Base-by-base conservation (phyloP, 2,888 invertebrate species). In the Dexiosoma caninum region DNA sequence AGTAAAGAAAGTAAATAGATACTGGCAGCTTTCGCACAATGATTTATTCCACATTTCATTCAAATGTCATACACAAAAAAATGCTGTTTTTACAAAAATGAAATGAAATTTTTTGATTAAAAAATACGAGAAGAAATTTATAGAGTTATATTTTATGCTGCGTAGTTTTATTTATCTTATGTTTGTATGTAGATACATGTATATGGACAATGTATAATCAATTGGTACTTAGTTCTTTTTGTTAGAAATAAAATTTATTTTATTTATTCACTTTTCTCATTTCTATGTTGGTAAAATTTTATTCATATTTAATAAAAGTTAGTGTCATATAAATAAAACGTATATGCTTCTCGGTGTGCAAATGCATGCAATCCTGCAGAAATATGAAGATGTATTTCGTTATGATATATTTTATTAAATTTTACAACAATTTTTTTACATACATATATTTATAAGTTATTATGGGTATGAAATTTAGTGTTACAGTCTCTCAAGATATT, bases 391-490 rank as follows among this genome's bases (percentile, higher is more conserved):
- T 14, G 1, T 46, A 35, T 49, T 21, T 32, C 12, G 8, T 1
- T 16, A 27, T 27, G 5, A 8, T 19, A 21, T 16, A 21, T 71
- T 27, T 0, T 55, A 42, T 57, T 35, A 69, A 55, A 79, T 74
- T 74, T 79, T 74, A 79, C 62, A 51, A 37, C 49, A 74, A 62
- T 74, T 69, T n/a, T 59, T 74, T 69, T 69, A 55, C 27, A 27
- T 27, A 27, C 27, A 27, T 27, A n/a, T n/a, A 27, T 6, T 27
- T 27, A 27, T 27, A 6, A 3, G 6, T 27, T 27, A n/a, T n/a
- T n/a, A n/a, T n/a, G n/a, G n/a, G 27, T 69, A 74, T 67, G 46
- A 40, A 46, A 30, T 35, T 60, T 53, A 32, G 49, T 23, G 69
- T 57, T 30, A 42, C 40, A 55, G 49, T 55, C 14, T 69, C 72